A percentile compares a stretch with the other conserved stretches of the same genome.
phyloP scores from a whole-genome alignment of 2,888 invertebrate genomes.

The Smittia sp. region DNA sequence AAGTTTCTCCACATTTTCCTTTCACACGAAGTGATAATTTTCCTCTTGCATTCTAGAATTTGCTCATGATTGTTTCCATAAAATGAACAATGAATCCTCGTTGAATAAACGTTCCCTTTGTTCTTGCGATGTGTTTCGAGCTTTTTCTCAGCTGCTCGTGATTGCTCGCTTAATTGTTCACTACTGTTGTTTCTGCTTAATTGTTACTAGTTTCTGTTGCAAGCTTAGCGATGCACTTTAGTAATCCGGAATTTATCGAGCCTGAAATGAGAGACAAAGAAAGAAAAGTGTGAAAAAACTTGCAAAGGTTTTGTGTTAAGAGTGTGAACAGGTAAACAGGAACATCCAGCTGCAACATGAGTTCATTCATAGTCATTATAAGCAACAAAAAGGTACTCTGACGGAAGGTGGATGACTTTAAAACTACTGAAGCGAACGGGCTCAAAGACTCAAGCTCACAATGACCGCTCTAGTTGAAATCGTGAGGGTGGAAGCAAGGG shows the following conservation, averaged over 20 bases:
- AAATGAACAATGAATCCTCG: neutral
- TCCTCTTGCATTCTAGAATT: neutral
- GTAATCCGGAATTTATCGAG: neutral
- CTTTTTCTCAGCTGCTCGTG: neutral
- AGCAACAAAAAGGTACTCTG: too few species aligned
- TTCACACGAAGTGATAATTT: conserved; percentile 8
- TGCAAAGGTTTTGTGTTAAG: too few species aligned
- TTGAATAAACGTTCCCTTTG: neutral
- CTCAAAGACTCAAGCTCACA: too few species aligned
- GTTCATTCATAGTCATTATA: too few species aligned
- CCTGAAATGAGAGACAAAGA: conserved; percentile 11
- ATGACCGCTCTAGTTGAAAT: too few species aligned
- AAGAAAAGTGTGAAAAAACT: neutral
- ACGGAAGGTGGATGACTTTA: too few species aligned
- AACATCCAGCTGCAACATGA: too few species aligned
- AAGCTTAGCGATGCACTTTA: neutral
- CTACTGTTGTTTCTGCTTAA: neutral
- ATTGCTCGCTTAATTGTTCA: neutral
- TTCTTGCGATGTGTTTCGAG: neutral
- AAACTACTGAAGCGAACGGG: too few species aligned
- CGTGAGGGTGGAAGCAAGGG: too few species aligned
- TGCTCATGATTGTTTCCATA: neutral
- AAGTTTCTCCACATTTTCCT: conserved; percentile 9
- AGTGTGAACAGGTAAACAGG: too few species aligned
- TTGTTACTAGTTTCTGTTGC: neutral